These are phyloP conservation scores for Ophion obscuratus DNA, from an alignment of 2,888 invertebrate species.

Conservation along the genomic window DNA sequence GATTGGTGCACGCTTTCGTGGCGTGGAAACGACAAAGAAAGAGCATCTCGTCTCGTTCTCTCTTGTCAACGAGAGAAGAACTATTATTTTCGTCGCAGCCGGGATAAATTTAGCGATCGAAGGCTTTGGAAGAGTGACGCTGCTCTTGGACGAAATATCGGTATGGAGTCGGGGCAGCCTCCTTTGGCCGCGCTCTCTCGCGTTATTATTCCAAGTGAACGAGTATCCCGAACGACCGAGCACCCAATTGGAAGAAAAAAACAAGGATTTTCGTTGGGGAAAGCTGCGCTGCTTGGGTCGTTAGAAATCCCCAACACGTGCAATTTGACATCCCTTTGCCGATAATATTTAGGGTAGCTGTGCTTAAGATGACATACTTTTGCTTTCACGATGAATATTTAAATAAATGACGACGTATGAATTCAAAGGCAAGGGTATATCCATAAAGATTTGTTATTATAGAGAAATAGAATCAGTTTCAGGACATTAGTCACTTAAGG, in stretches of 20 bases:
- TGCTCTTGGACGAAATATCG: conserved; percentile 51
- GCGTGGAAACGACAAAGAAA: not conserved
- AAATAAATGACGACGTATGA: too few species aligned
- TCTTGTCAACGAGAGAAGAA: conserved; percentile 41
- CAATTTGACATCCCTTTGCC: not conserved
- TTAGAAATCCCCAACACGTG: conserved; percentile 7
- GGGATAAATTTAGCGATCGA: conserved; percentile 63
- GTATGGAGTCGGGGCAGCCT: not conserved
- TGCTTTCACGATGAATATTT: too few species aligned
- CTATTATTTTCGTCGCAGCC: conserved; percentile 58
- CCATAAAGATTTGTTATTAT: too few species aligned
- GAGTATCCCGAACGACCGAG: conserved; percentile 43
- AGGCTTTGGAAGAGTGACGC: conserved; percentile 25
- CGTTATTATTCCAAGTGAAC: conserved; percentile 59
- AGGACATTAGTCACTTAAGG: too few species aligned
- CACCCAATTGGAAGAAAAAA: conserved; percentile 19
- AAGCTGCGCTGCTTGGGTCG: not conserved
- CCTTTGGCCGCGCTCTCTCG: not conserved
- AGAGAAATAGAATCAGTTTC: too few species aligned
- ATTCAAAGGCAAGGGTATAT: too few species aligned
- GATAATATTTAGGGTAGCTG: not conserved
- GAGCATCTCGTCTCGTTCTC: conserved; percentile 6
- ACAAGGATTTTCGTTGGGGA: not conserved
- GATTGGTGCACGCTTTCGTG: not conserved
- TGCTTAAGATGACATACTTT: too few species aligned